Evolutionary conservation across 2,888 invertebrate species (phyloP), one percentile per base, ranked within the genome.

Genomic region (Agriopis aurantiaria): DNA sequence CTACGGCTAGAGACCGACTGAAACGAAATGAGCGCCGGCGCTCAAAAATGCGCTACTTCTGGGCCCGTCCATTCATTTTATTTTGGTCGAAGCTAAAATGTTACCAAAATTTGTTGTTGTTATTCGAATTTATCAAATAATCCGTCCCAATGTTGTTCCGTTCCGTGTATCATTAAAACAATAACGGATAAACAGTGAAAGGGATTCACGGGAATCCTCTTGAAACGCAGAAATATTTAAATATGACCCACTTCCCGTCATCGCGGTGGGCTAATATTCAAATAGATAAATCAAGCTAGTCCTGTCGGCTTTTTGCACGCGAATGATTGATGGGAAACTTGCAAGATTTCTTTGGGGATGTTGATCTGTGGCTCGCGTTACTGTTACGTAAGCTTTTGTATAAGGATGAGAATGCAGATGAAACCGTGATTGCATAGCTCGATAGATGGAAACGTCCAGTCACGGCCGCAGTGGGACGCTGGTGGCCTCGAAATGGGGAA

Each of bases 211-310:
- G 23, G 55, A 65, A 57, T 69, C 63, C 64, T 40, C 69, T 68
- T 69, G 71, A 75, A 76, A 72, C 71, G 70, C 67, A 72, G 69
- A 74, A 69, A 66, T 59, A 79, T 77, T 79, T 78, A 78, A 71
- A 80, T 78, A 80, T 80, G 84, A 83, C 85, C 83, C 81, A 85
- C 80, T 85, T 85, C 79, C 74, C 75, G 71, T 77, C 76, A 74
- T 72, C 74, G 73, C 80, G 81, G 79, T 75, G 78, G 82, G 85
- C 87, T 90, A 90, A 91, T 91, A 91, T 90, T 89, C 89, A 90
- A 89, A 91, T 88, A 91, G 89, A 91, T 91, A 91, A 91, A 91
- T 91, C 90, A 91, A 88, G 85, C 86, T 85, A 82, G 80, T 81
- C 80, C 82, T 82, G 82, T 80, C 79, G 83, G 85, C 87, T 88